Evolutionary conservation across 2,888 invertebrate genomes (phyloP).

Genomic region (Oasisia sp.): DNA sequence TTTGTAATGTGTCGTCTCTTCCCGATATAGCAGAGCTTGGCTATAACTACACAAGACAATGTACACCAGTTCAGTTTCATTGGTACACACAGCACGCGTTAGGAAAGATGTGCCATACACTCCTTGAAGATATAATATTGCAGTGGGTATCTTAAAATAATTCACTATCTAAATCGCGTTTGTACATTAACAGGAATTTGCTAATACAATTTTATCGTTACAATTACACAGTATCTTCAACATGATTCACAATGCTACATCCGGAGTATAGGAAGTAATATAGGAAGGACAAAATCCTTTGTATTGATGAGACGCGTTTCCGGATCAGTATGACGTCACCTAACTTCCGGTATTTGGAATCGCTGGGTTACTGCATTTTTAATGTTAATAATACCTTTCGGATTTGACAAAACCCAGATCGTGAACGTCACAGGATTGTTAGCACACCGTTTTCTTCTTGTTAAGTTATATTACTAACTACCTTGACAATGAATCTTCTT

Average conservation of each 20-base stretch:
- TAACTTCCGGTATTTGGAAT: not conserved
- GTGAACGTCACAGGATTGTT: no score
- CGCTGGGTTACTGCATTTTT: not conserved
- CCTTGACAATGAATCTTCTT: not conserved
- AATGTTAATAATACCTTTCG: not conserved
- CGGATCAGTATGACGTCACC: not conserved
- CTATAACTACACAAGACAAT: no score
- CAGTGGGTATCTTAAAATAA: not conserved
- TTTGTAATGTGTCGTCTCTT: not conserved
- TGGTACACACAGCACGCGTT: no score
- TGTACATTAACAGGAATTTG: not conserved
- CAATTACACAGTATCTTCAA: not conserved
- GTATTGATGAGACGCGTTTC: not conserved
- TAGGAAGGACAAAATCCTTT: no score
- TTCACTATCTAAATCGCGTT: not conserved
- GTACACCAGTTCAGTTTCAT: no score
- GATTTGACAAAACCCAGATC: not conserved
- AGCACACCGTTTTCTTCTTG: not conserved
- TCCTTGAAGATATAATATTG: not conserved
- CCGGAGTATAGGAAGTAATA: no score
- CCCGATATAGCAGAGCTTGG: no score
- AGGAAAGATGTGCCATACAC: not conserved
- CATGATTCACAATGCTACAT: not conserved
- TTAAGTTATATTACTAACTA: not conserved
- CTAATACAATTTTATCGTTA: not conserved